Percentiles rank a stretch among this genome's conserved stretches.
Evolutionary conservation across 2,797 vertebrate genomes (phyloP).

Genomic region (Delichon dasypus): DNA sequence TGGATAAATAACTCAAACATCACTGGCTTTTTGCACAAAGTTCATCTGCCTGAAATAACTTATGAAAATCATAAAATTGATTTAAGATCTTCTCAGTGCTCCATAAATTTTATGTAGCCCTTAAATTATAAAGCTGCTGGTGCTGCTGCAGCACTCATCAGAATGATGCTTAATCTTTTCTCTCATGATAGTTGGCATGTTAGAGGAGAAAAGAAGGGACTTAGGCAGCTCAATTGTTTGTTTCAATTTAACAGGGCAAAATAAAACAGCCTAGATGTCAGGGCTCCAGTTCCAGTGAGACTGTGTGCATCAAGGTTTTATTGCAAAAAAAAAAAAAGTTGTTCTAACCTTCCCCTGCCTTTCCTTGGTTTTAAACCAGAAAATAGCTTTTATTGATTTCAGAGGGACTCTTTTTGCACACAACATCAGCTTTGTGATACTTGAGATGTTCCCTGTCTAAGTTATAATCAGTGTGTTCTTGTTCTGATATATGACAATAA

Average conservation of each 20-base stretch:
- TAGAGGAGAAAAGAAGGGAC: constrained; percentile 25
- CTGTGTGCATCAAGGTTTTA: not conserved
- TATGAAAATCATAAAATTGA: constrained; percentile 52
- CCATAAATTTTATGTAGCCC: constrained; percentile 39
- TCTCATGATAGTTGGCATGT: not conserved
- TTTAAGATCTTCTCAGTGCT: constrained; percentile 39
- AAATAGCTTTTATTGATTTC: constrained; percentile 1
- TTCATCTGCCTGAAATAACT: constrained; percentile 34
- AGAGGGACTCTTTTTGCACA: not conserved
- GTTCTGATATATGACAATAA: not conserved
- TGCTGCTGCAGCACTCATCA: not conserved
- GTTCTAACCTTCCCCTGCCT: not conserved
- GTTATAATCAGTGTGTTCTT: not conserved
- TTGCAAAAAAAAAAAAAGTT: not conserved
- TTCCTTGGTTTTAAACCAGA: not conserved
- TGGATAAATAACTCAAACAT: constrained; percentile 16
- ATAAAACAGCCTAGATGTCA: constrained; percentile 27
- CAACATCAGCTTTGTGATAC: not conserved
- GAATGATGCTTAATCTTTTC: constrained; percentile 36
- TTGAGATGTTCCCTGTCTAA: not conserved
- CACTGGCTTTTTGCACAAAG: not conserved
- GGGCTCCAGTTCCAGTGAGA: not conserved
- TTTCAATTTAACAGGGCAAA: constrained; percentile 46
- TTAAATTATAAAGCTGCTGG: constrained; percentile 41
- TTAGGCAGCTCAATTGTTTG: constrained; percentile 7